phyloP scores from a whole-genome alignment of 2,888 invertebrate species.

The Antitype chi region DNA sequence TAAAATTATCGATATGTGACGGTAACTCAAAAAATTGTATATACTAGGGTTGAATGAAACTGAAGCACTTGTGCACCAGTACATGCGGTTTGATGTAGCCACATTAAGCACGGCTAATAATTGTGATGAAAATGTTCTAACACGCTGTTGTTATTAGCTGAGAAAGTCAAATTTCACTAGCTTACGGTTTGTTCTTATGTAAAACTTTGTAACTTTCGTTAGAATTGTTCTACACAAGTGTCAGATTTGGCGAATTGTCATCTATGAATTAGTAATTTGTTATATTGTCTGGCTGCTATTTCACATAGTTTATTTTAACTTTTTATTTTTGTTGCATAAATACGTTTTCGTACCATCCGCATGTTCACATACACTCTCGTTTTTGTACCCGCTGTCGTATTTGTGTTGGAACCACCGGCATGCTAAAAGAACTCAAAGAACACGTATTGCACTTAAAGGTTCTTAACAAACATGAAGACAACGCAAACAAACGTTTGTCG shows the following conservation, averaged over 20 bases:
- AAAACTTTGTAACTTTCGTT: slow-evolving; percentile 65
- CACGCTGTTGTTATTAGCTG: slow-evolving; percentile 68
- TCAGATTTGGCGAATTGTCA: slow-evolving; percentile 46
- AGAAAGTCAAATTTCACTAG: slow-evolving; percentile 68
- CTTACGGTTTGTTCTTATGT: slow-evolving; percentile 66
- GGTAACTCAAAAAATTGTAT: slow-evolving; percentile 11
- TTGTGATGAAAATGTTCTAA: slow-evolving; percentile 65
- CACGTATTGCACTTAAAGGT: slow-evolving; percentile 50
- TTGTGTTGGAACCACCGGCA: slow-evolving; percentile 38
- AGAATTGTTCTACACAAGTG: slow-evolving; percentile 55
- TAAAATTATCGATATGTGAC: not conserved
- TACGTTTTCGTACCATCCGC: slow-evolving; percentile 2
- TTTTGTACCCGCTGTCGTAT: slow-evolving; percentile 30
- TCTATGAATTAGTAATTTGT: slow-evolving; percentile 56
- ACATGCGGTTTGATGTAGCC: slow-evolving; percentile 49
- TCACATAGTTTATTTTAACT: slow-evolving; percentile 27
- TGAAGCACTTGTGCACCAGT: slow-evolving; percentile 35
- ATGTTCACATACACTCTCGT: slow-evolving; percentile 12
- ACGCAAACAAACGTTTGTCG: slow-evolving; percentile 35
- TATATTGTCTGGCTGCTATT: slow-evolving; percentile 47
- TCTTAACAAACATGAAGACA: slow-evolving; percentile 45
- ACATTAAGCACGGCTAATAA: slow-evolving; percentile 64
- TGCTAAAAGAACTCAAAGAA: slow-evolving; percentile 22
- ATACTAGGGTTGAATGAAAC: slow-evolving; percentile 23
- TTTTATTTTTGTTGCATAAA: slow-evolving; percentile 40